Conservation (phyloP, 2,113 vertebrate genomes). For the Ailurus styani region DNA sequence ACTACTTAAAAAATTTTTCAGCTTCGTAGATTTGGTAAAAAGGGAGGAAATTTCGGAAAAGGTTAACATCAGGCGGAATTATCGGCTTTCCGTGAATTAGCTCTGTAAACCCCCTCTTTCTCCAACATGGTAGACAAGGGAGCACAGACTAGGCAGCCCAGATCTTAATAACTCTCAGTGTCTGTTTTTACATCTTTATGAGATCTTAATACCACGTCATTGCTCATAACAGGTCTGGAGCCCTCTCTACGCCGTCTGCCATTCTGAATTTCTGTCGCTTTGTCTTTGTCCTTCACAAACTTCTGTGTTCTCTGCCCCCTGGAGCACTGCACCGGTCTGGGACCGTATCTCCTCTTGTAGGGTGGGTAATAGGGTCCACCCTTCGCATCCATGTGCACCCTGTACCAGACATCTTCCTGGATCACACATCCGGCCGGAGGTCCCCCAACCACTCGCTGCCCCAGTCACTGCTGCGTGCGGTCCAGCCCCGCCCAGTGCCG, state of each 20-base stretch:
- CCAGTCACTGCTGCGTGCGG: not conserved
- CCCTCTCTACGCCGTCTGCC: not conserved
- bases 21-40: not conserved
- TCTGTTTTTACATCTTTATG: not conserved
- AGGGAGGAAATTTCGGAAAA: not conserved
- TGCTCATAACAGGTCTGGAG: not conserved
- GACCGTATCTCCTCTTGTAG: not conserved
- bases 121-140: not conserved
- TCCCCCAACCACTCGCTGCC: not conserved
- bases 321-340: not conserved
- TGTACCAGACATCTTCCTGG: not conserved
- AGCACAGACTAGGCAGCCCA: not conserved
- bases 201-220: not conserved
- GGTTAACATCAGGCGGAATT: not conserved
- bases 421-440: not conserved
- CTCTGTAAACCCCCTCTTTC: rapidly evolving
- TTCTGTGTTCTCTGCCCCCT: not conserved
- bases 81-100: not conserved
- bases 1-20: not conserved
- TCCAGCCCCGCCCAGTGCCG: too few relatives aligned
- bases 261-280: not conserved
- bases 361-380: too few relatives aligned
- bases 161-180: not conserved
- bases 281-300: not conserved
- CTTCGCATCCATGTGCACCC: too few relatives aligned